These are phyloP conservation scores for Helicoverpa assulta DNA, from an alignment of 2,888 invertebrate species.

Conservation along the genomic window DNA sequence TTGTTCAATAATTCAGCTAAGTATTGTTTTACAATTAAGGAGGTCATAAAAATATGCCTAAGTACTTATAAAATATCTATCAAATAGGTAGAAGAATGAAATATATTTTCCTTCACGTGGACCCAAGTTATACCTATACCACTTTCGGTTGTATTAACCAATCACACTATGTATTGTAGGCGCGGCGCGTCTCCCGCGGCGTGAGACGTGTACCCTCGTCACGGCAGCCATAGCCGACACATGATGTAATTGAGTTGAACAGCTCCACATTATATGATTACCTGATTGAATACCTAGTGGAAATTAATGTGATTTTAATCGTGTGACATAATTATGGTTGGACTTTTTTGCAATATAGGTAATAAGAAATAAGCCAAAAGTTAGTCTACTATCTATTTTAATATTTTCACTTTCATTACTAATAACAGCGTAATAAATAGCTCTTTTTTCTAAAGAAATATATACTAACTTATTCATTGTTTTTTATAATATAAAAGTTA, in stretches of 20 bases:
- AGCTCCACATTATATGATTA: slow-evolving; percentile 1
- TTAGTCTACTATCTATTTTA: too few relatives aligned
- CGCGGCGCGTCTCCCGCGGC: neutral
- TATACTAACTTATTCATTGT: neutral
- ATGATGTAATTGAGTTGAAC: slow-evolving; percentile 19
- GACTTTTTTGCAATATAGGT: too few relatives aligned
- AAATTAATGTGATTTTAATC: slow-evolving; percentile 5
- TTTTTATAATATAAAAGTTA: neutral
- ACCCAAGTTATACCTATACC: neutral
- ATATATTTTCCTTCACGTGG: too few relatives aligned
- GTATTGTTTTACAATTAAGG: neutral
- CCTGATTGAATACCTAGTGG: slow-evolving; percentile 19
- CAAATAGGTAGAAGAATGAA: too few relatives aligned
- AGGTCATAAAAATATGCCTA: too few relatives aligned
- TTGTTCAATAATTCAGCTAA: neutral
- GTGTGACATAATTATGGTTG: neutral
- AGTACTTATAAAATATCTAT: too few relatives aligned
- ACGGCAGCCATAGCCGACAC: slow-evolving; percentile 9
- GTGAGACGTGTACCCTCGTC: slow-evolving; percentile 28
- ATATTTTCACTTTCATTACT: too few relatives aligned
- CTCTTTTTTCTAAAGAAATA: too few relatives aligned
- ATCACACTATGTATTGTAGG: slow-evolving; percentile 3
- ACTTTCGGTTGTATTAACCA: slow-evolving; percentile 16
- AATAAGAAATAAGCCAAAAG: too few relatives aligned
- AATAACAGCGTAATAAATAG: too few relatives aligned